Evolutionary conservation across 2,113 vertebrate genomes (phyloP).

Genomic region (Nibea albiflora): DNA sequence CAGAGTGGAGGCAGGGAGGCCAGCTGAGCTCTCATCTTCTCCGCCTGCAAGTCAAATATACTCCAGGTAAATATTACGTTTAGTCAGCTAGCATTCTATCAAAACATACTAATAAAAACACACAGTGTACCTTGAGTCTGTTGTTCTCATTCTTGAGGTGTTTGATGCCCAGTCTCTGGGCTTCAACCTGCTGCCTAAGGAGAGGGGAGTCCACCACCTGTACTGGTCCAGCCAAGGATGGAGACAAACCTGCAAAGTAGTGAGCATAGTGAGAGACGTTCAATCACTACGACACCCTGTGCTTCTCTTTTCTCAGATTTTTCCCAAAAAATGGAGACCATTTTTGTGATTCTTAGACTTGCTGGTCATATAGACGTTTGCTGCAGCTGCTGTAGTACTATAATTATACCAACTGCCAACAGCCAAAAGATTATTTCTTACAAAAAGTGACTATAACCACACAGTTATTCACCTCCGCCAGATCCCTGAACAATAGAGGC

Average conservation of each 20-base stretch:
- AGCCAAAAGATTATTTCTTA: neutral
- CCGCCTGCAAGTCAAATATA: conserved; percentile 81
- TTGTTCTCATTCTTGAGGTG: conserved; percentile 93
- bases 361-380: too few relatives aligned
- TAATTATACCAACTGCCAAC: neutral
- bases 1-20: conserved; percentile 86
- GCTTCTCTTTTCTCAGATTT: too few relatives aligned
- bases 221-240: conserved; percentile 77
- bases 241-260: conserved; percentile 36
- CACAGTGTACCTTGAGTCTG: conserved; percentile 87
- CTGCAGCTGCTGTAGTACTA: neutral
- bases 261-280: neutral
- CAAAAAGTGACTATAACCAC: too few relatives aligned
- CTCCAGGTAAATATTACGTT: neutral
- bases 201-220: conserved; percentile 93
- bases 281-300: too few relatives aligned
- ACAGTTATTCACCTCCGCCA: conserved; percentile 81
- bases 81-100: neutral
- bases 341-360: neutral
- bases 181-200: conserved; percentile 91
- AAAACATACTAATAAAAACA: neutral
- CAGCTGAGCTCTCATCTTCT: conserved; percentile 88
- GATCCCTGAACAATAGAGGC: conserved; percentile 92
- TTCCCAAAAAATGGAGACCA: neutral
- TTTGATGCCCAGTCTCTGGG: conserved; percentile 88